Conservation (phyloP, 2,113 vertebrate species). For the Peromyscus californicus region DNA sequence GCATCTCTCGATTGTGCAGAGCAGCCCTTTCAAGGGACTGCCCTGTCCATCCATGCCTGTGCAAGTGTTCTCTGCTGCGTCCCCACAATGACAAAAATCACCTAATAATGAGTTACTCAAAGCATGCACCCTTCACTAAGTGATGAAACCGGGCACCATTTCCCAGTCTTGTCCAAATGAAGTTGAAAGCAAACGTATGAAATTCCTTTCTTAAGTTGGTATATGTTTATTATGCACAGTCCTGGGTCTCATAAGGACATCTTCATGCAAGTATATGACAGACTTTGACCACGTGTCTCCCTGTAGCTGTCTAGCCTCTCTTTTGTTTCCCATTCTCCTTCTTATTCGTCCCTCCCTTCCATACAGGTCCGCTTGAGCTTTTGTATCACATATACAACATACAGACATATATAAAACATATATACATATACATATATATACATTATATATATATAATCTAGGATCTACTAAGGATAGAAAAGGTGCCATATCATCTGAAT, state of each 20-base stretch:
- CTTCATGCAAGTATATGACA: not conserved
- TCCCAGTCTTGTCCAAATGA: not conserved
- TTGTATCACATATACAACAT: not conserved
- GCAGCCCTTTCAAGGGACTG: not conserved
- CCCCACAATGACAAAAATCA: not conserved
- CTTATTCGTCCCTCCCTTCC: not conserved
- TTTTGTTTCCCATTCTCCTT: not conserved
- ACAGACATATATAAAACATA: not conserved
- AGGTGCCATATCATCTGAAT: not conserved
- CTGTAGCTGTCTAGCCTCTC: not conserved
- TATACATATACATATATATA: not conserved
- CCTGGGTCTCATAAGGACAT: not conserved
- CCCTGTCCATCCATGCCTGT: not conserved
- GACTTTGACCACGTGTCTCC: not conserved
- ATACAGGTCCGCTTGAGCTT: not conserved
- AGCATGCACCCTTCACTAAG: too few species aligned
- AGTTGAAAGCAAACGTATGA: not conserved
- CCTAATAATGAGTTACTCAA: not conserved
- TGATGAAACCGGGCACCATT: not conserved
- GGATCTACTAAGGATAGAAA: not conserved
- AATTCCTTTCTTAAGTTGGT: not conserved
- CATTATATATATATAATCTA: not conserved
- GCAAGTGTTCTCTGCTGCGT: too few species aligned
- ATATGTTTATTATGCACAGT: not conserved
- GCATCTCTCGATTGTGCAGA: not conserved